These are phyloP conservation scores for Noctua pronuba DNA, from an alignment of 2,888 invertebrate species.

Conservation along the genomic window DNA sequence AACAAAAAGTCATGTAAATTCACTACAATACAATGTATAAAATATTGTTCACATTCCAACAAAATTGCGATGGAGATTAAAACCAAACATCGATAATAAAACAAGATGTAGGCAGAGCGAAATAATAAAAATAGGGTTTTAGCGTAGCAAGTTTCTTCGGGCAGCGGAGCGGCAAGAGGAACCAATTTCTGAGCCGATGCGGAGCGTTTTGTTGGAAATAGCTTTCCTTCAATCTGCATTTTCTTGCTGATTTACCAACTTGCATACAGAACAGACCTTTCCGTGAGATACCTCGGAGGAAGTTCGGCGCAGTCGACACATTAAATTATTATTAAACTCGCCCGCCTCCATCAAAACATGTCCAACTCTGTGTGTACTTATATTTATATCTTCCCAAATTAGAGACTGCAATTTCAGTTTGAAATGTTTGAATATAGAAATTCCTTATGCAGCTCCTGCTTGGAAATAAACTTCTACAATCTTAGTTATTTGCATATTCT, in stretches of 20 bases:
- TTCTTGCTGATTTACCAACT: slow-evolving; percentile 91
- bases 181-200: slow-evolving; percentile 90
- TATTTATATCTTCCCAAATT: slow-evolving; percentile 47
- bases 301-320: slow-evolving; percentile 79
- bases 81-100: slow-evolving; percentile 82
- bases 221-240: slow-evolving; percentile 90
- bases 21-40: slow-evolving; percentile 27
- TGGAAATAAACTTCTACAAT: slow-evolving; percentile 14
- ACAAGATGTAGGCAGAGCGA: slow-evolving; percentile 80
- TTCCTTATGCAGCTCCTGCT: slow-evolving; percentile 2
- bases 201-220: slow-evolving; percentile 90
- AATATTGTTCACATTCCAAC: slow-evolving; percentile 57
- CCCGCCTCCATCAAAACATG: slow-evolving; percentile 60
- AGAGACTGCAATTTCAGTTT: slow-evolving; percentile 38
- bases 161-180: slow-evolving; percentile 86
- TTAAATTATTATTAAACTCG: slow-evolving; percentile 82
- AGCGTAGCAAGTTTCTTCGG: slow-evolving; percentile 87
- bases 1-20: slow-evolving; percentile 41
- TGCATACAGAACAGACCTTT: slow-evolving; percentile 84
- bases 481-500: slow-evolving; percentile 27
- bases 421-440: slow-evolving; percentile 26
- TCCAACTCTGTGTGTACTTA: slow-evolving; percentile 39
- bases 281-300: slow-evolving; percentile 76
- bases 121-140: slow-evolving; percentile 88
- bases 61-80: slow-evolving; percentile 80